Evolutionary conservation across 1,140 invertebrate species (phyloP), one percentile per base, ranked within the genome.

Genomic region (Tetranychus cinnabarinus): DNA sequence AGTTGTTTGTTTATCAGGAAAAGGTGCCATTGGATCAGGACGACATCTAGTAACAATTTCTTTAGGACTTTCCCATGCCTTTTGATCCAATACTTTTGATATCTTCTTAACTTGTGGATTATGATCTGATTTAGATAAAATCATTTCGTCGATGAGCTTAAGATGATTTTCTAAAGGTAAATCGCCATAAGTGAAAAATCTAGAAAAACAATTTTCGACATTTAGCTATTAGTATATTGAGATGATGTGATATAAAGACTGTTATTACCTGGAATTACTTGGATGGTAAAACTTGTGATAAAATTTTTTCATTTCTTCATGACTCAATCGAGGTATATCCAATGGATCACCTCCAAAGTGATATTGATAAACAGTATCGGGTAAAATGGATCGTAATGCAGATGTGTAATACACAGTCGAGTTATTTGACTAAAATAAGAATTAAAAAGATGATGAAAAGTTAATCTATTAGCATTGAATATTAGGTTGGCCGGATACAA

Each of bases 251-350:
- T 47, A 57, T 33, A 23, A 50, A 34, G 15, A 63, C 64, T 62
- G 35, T 45, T 52, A 31, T 52, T 61, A 75, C 67, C 80, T 79
- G 5, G 84, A 77, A 76, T 96, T 97, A 63, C 82, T 86, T 0
- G 90, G 90, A 75, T 92, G 89, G 72, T 96, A 97, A 73, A 88
- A 84, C 58, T 79, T 80, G 15, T 74, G 67, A 73, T 97, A 88
- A 70, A 95, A 97, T 15, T 84, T 73, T 58, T 82, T 80, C 48
- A 97, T 76, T 71, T 88, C 79, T 62, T 82, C 67, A 74, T 88
- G 83, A 0, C 82, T 84, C 45, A 96, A 73, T 64, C 83, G 77
- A 34, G 88, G 87, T 68, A 97, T 97, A 64, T 77, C 73, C 55
- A 83, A 68, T 2, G 90, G 91, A 74, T 93, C 85, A 15, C 91